Percentiles rank a stretch among this genome's conserved stretches.
These are phyloP conservation scores for Watsonalla cultraria DNA, from an alignment of 2,888 invertebrate genomes.

Conservation along the genomic window DNA sequence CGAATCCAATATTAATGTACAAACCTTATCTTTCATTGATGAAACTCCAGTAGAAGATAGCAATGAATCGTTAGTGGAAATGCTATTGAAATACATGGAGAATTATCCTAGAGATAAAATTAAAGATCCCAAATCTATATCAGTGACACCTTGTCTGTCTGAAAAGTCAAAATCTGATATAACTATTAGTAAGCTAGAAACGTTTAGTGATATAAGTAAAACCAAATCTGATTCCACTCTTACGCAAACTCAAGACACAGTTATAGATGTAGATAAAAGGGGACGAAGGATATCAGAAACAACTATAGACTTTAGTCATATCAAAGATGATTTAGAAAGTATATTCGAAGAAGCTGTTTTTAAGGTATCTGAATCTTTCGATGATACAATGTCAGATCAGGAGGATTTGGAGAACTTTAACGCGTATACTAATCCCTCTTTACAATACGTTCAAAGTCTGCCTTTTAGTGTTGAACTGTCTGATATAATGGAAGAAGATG, in stretches of 20 bases:
- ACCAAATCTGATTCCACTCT: conserved; percentile 71
- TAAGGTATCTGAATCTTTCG: conserved; percentile 40
- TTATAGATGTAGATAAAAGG: conserved; percentile 46
- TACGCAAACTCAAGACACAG: conserved; percentile 68
- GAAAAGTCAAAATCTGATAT: conserved; percentile 71
- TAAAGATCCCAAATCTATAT: conserved; percentile 41
- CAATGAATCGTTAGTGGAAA: conserved; percentile 63
- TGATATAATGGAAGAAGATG: conserved; percentile 70
- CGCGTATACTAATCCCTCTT: conserved; percentile 57
- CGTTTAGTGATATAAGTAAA: conserved; percentile 66
- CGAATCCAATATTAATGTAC: conserved; percentile 60
- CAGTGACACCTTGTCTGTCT: conserved; percentile 58
- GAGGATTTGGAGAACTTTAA: conserved; percentile 66
- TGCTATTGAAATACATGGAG: conserved; percentile 71
- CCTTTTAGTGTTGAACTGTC: conserved; percentile 67
- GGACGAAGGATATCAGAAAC: conserved; percentile 65
- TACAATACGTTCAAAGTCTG: conserved; percentile 45
- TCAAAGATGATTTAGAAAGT: conserved; percentile 62
- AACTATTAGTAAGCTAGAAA: conserved; percentile 66
- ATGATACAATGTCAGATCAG: conserved; percentile 65
- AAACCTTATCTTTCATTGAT: conserved; percentile 61
- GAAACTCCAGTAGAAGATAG: conserved; percentile 66
- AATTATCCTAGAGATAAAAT: conserved; percentile 51
- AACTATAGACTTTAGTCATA: conserved; percentile 56
- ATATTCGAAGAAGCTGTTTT: conserved; percentile 56